Conservation (phyloP, 2,888 invertebrate genomes). For the Allygus modestus region DNA sequence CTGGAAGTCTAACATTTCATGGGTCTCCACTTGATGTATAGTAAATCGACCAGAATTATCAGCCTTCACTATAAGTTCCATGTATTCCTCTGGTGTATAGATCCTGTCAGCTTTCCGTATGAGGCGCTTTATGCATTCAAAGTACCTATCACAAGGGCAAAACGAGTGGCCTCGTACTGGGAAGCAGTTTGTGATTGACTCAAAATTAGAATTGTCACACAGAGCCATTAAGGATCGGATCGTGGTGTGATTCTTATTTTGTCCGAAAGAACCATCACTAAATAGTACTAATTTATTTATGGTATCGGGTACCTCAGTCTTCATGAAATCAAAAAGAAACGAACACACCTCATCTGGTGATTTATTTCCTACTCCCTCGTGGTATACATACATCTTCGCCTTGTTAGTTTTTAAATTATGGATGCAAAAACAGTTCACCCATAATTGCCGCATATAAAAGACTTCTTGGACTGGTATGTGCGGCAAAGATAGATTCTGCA, state of each 20-base stretch:
- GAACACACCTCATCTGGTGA: constrained; percentile 61
- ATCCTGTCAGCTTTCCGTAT: not conserved
- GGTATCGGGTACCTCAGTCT: constrained; percentile 1
- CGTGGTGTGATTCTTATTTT: not conserved
- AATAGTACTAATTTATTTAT: constrained; percentile 62
- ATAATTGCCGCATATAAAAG: no score
- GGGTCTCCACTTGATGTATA: not conserved
- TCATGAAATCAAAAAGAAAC: not conserved
- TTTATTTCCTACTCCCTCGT: constrained; percentile 66
- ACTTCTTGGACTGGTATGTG: no score
- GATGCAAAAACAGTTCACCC: constrained; percentile 67
- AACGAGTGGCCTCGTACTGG: not conserved
- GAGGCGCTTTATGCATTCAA: not conserved
- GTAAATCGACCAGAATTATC: not conserved
- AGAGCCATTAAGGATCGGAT: not conserved
- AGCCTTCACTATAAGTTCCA: not conserved
- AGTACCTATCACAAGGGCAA: not conserved
- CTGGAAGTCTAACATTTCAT: not conserved
- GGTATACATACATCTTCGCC: constrained; percentile 63
- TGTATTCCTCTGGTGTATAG: not conserved
- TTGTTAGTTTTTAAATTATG: constrained; percentile 63
- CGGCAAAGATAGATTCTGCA: constrained; percentile 57
- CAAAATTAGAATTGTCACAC: not conserved
- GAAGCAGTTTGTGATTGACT: not conserved
- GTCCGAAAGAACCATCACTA: constrained; percentile 48